A percentile compares a stretch with the other conserved stretches of the same genome.
phyloP scores from a whole-genome alignment of 2,888 invertebrate genomes.

The Euplexia lucipara region DNA sequence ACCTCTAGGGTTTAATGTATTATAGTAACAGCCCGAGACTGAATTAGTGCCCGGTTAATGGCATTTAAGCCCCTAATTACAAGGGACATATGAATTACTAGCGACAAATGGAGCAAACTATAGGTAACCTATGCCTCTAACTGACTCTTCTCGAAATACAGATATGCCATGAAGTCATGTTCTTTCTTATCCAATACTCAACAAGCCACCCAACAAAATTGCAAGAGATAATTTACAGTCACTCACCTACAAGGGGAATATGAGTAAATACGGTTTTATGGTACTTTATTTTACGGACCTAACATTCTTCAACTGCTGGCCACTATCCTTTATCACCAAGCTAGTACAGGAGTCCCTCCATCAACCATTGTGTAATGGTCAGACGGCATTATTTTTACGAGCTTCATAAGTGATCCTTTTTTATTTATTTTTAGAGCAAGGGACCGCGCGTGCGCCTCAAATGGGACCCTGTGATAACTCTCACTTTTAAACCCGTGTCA shows the following conservation, averaged over 20 bases:
- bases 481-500: conserved; percentile 89
- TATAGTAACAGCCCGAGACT: too few species aligned
- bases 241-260: neutral
- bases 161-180: too few species aligned
- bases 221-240: conserved; percentile 6
- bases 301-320: conserved; percentile 46
- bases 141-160: too few species aligned
- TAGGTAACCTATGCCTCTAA: too few species aligned
- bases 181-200: neutral
- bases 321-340: conserved; percentile 72
- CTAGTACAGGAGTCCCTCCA: conserved; percentile 83
- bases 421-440: conserved; percentile 78
- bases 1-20: too few species aligned
- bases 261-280: conserved; percentile 3
- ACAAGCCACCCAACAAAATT: conserved; percentile 10
- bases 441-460: conserved; percentile 88
- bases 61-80: too few species aligned
- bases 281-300: conserved; percentile 44
- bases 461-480: conserved; percentile 90
- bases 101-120: too few species aligned
- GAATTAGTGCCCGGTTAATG: too few species aligned
- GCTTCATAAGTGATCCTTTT: conserved; percentile 69
- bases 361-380: conserved; percentile 72
- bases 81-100: too few species aligned
- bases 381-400: conserved; percentile 82